Base-by-base conservation (phyloP, 1,140 invertebrate genomes). In the Procambarus clarkii region DNA sequence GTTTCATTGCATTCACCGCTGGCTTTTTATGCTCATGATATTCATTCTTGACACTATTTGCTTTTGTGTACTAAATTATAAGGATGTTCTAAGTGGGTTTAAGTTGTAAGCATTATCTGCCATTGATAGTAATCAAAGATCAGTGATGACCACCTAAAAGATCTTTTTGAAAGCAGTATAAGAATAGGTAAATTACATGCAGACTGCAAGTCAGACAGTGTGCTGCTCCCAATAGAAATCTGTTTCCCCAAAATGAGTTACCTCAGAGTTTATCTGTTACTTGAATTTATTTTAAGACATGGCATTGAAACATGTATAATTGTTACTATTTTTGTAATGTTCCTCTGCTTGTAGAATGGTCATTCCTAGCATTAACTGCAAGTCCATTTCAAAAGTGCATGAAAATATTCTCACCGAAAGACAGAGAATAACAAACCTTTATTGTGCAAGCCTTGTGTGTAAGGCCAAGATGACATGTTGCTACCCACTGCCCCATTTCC, bases 201-300 rank as follows among this genome's bases (percentile, higher is more conserved):
- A 81, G 48, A 81, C 48, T 81, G 79, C n/a, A 81, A 58, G 13
- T 79, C 79, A 81, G 79, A 58, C 79, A 81, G 79, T 81, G n/a
- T 54, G 48, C 79, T 54, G 48, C 79, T 81, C 79, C 79, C 79
- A 81, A 21, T 81, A 81, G 79, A 21, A 81, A 54, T 58, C 58
- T 81, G n/a, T 54, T 58, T 58, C 45, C 24, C 50, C 8, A 34
- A 50, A 58, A 54, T 54, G 45, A 54, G 48, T 81, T 58, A 18
- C 45, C 50, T 54, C 54, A 45, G n/a, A 24, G 24, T 79, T 44
- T 48, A 45, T 79, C n/a, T 79, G 78, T 24, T 18, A 24, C 21
- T 18, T 54, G 54, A 8, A 50, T 81, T 54, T 79, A n/a, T 79
- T 81, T 54, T 24, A 21, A 54, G 48, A 24, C 13, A 54, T 81